These are phyloP conservation scores for Geophilus truncorum DNA, from an alignment of 2,888 invertebrate species.

Conservation along the genomic window DNA sequence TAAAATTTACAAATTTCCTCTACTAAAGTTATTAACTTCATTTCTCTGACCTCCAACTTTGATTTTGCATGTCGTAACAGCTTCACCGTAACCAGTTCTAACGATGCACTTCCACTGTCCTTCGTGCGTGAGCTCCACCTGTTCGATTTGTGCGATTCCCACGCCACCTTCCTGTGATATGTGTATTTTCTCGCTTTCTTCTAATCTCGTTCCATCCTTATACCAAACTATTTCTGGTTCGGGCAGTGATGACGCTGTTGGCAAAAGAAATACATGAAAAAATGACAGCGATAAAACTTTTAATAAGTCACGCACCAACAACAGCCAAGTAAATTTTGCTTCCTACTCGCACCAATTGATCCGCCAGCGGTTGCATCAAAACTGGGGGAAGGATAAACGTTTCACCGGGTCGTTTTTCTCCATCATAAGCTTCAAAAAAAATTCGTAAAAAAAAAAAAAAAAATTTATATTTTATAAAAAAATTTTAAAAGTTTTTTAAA, in stretches of 20 bases:
- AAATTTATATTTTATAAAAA: not conserved
- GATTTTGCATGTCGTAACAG: constrained; percentile 45
- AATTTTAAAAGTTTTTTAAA: not conserved
- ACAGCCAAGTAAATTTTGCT: constrained; percentile 35
- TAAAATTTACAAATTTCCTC: not conserved
- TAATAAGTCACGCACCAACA: constrained; percentile 31
- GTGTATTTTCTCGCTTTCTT: constrained; percentile 62
- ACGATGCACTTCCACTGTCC: constrained; percentile 56
- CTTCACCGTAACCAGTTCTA: constrained; percentile 45
- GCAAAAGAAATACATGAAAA: constrained; percentile 31
- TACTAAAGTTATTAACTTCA: not conserved
- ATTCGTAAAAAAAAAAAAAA: no score
- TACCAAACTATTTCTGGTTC: constrained; percentile 70
- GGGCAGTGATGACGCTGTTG: constrained; percentile 56
- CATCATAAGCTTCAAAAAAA: not conserved
- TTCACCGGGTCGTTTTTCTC: constrained; percentile 32
- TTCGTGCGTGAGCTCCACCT: constrained; percentile 72
- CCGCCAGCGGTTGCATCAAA: constrained; percentile 35
- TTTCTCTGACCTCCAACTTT: constrained; percentile 46
- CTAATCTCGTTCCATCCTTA: constrained; percentile 72
- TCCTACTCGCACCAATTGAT: constrained; percentile 37
- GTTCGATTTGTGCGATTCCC: constrained; percentile 67
- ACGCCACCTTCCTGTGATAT: constrained; percentile 59
- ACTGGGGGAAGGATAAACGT: constrained; percentile 35
- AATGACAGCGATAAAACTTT: not conserved